Conservation (phyloP, 2,113 vertebrate species). For the Pteruthius melanotis region DNA sequence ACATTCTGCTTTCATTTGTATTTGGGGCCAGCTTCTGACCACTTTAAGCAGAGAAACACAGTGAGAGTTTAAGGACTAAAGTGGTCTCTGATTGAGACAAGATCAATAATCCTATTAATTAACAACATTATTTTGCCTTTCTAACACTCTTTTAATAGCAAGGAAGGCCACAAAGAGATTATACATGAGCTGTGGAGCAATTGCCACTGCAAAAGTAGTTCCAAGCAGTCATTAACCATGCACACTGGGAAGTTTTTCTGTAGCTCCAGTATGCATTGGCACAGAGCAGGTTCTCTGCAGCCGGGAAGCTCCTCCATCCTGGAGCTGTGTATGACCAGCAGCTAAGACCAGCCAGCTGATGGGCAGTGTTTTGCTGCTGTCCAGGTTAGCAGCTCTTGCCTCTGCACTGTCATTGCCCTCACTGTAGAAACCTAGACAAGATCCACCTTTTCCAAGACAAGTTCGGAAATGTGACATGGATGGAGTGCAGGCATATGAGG, state of each 20-base stretch:
- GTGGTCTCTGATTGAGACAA: not conserved
- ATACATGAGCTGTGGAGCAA: not conserved
- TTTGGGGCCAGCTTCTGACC: not conserved
- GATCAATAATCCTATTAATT: not conserved
- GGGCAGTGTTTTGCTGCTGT: not conserved
- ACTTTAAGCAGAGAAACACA: not conserved
- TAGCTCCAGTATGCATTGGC: not conserved
- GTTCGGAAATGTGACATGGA: not conserved
- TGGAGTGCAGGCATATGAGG: not conserved
- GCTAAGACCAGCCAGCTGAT: not conserved
- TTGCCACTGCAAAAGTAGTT: not conserved
- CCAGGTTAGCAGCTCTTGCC: not conserved
- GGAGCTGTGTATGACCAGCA: not conserved
- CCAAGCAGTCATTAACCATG: not conserved
- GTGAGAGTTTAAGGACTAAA: not conserved
- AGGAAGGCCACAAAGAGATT: not conserved
- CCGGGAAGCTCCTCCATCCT: not conserved
- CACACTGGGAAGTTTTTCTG: not conserved
- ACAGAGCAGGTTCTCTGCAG: not conserved
- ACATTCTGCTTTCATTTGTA: not conserved
- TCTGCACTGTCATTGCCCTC: fast-evolving
- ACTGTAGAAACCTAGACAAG: not conserved
- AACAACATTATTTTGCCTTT: not conserved
- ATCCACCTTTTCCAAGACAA: not conserved
- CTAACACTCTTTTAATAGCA: not conserved